Evolutionary conservation across 2,797 vertebrate genomes (phyloP), one percentile per base, ranked within the genome.

Genomic region (Centroberyx gerrardi): DNA sequence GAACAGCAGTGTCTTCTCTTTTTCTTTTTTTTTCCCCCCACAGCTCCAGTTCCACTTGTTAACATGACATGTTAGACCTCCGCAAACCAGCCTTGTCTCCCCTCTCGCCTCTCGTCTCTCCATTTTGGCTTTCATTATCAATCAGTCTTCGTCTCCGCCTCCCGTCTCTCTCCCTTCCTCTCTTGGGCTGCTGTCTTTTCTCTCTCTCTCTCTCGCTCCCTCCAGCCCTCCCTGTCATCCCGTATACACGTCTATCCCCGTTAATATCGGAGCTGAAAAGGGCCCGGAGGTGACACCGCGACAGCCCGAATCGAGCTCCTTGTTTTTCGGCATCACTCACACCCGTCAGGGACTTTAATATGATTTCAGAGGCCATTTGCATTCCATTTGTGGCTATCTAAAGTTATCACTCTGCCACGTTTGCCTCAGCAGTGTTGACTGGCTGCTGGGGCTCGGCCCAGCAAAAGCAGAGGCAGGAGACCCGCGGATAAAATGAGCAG

Each of bases 301-400:
- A 89, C 87, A 85, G 87, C 22, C 75, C 68, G 1, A 88, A 87
- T 87, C 84, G 77, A 81, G 80, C 78, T 72, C 62, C 4, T 78
- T 80, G 52, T 80, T 87, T 77, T 74, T 67, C 28, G 71, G 87
- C 88, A 88, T 88, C 88, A 90, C 81, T 92, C 86, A 88, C 72
- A 80, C 73, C 80, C 84, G 75, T 90, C 88, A 86, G 62, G 44
- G 68, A 72, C 66, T 78, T 82, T 84, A 87, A 88, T 89, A 85
- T 86, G 70, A 89, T 86, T 85, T 88, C 81, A 74, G 67, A 88
- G 62, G 70, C 72, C 78, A 89, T 91, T 88, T 90, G 84, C 86
- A 87, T 91, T 84, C 71, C 80, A 88, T 92, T 90, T 92, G 82
- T 77, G 68, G 67, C 86, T 53, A 82, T 82, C 70, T 18, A 85